Base-by-base conservation (phyloP, 2,113 vertebrate species). In the Clupea harengus region DNA sequence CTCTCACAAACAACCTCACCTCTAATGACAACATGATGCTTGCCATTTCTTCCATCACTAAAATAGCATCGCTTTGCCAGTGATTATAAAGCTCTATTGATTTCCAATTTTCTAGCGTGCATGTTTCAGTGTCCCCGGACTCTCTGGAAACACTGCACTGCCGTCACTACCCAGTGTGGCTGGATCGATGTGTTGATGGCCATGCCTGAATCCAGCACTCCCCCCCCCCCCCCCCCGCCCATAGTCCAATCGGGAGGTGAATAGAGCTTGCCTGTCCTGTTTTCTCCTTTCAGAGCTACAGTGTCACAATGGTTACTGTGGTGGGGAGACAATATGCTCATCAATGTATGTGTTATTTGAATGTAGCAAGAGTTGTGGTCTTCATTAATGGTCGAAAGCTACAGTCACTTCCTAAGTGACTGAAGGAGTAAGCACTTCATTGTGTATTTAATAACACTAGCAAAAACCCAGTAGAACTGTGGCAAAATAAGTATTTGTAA, bases 71-170 rank as follows among this genome's bases (percentile, higher is more conserved):
- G 82, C 93, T 94, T 95, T 85, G 91, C 90, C 94, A 91, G 90
- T 3, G 90, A 96, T 96, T 94, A 96, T 95, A 96, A 94, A 95
- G 93, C 91, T 89, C 88, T 94, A 96, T 96, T 95, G 96, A 97
- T 96, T 96, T 95, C 94, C 92, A 94, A 49, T 96, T 95, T 95
- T 95, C 90, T 92, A 11, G 92, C 90, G 93, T 92, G 89, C 91
- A 81, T 91, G 91, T 93, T 93, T 9, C 52, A 81, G 17, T 88
- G 91, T 95, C 93, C 92, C 91, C 89, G 88, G 92, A 88, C 91
- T 90, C 91, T 90, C 93, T 84, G 89, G 83, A 54, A 83, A 92
- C 89, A 93, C 88, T 93, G 93, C 93, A 91, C 93, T 93, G 90
- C 93, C 91, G 94, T 93, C 94, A 93, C 88, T 45, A 92, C 93